Base-by-base conservation (phyloP, 2,797 vertebrate genomes). In the Cephalopachus bancanus region DNA sequence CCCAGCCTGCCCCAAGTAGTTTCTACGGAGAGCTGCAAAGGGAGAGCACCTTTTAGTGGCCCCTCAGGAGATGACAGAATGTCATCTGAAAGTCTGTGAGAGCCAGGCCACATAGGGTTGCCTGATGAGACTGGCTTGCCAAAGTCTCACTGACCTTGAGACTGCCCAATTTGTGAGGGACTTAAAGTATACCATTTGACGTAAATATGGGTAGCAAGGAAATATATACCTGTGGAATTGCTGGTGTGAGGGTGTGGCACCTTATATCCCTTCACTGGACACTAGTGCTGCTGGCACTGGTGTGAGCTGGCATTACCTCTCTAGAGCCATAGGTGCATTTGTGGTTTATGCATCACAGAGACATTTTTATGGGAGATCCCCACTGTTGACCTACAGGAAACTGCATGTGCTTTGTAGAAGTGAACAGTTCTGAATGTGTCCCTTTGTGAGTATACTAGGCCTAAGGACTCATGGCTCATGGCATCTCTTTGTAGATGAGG, bases 401-500 rank as follows among this genome's bases (percentile, higher is more conserved):
- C 10, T 85, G 51, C 10, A 7, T 1, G 30, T 76, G 19, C 17
- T 12, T 19, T 28, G n/a, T n/a, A 44, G 79, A 72, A 14, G 0
- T 7, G 26, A 3, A 7, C 1, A 3, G 51, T 10, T 7, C 75
- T 59, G 4, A 26, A 6, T 9, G 16, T 37, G 7, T 53, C 19
- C 49, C 0, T 16, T 7, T 37, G 11, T 22, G n/a, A 3, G 79
- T 20, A 33, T 26, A 14, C 1, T 10, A 9, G 30, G 51, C 90
- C 67, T 26, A n/a, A 1, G 26, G 37, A 1, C 44, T 4, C 20
- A 1, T 0, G 0, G 20, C 69, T 10, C 28, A 1, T 2, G 3
- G 14, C 20, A 69, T 51, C 7, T 91, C 49, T 24, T 20, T 53
- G 37, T n/a, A 97, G 97, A 96, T 65, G 97, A 98, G 49, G 96